Evolutionary conservation across 2,113 vertebrate genomes (phyloP), one percentile per base, ranked within the genome.

Genomic region (Propithecus coquereli): DNA sequence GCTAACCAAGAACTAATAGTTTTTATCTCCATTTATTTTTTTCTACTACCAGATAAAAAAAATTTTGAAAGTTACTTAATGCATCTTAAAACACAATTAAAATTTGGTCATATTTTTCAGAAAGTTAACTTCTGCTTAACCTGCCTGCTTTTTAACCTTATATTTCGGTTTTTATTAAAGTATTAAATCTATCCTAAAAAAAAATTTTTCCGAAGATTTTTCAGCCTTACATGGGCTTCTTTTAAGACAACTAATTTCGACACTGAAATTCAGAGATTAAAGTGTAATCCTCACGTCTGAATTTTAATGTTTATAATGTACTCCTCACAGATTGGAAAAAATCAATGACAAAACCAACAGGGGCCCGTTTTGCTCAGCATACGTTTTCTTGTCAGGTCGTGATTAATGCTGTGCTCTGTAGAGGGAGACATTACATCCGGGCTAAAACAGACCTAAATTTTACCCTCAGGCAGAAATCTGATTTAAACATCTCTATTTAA

Each of bases 401-500:
- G 98, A 99, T 99, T 99, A 99, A 99, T 98, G 97, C 98, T 97
- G 97, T 97, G 98, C 98, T 99, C 99, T 98, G 98, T 98, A 99
- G 98, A 98, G 98, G 97, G 98, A 98, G 98, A 98, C 98, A 98
- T 98, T 98, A 98, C 98, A 99, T 98, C 98, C 97, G 97, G 98
- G 98, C 98, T 98, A 99, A 98, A 99, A 98, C 95, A 98, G 98
- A 98, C 98, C 98, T 98, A 99, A 99, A 99, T 98, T 98, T 99
- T 97, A 98, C 98, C 99, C 98, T 98, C 87, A 98, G 99, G 99
- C 98, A 99, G 97, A 98, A 99, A 98, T 98, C 98, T 98, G 98
- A 99, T 98, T 99, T 99, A 98, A 99, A 99, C 99, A 98, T 99
- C 99, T 99, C 98, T 98, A 98, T 99, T 99, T 98, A 98, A 98